A percentile compares a stretch with the other conserved stretches of the same genome.
Conservation (phyloP, 2,797 vertebrate genomes). For the Channallabes apus region DNA sequence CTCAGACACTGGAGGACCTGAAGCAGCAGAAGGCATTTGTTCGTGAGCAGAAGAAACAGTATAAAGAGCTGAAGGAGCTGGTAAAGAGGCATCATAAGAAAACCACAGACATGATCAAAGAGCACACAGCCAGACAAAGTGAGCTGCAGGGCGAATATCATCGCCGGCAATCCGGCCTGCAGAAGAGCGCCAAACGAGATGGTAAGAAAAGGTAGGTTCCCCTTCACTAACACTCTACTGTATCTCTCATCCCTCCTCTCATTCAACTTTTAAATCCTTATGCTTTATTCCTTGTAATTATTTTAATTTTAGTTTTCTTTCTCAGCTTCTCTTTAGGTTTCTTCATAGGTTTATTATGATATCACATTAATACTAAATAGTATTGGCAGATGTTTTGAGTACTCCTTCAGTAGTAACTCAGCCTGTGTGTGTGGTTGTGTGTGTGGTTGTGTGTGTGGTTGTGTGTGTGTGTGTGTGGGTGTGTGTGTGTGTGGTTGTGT, state of each 20-base stretch:
- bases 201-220: slow-evolving; percentile 91
- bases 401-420: neutral
- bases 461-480: neutral
- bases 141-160: slow-evolving; percentile 89
- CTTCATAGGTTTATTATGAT: neutral
- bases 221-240: slow-evolving; percentile 40
- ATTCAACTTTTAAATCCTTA: neutral
- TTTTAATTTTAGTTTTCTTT: neutral
- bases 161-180: slow-evolving; percentile 79
- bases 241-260: neutral
- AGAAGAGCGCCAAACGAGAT: slow-evolving; percentile 88
- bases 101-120: slow-evolving; percentile 92
- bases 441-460: no score
- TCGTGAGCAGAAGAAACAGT: slow-evolving; percentile 93
- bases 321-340: neutral
- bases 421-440: neutral
- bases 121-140: slow-evolving; percentile 86
- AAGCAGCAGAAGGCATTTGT: slow-evolving; percentile 95
- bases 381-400: neutral
- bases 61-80: slow-evolving; percentile 98
- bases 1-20: slow-evolving; percentile 90
- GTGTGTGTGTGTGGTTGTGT: neutral
- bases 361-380: neutral
- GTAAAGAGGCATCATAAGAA: slow-evolving; percentile 94
- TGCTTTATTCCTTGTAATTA: neutral